Conservation (phyloP, 2,113 vertebrate genomes). For the Ginglymostoma cirratum region DNA sequence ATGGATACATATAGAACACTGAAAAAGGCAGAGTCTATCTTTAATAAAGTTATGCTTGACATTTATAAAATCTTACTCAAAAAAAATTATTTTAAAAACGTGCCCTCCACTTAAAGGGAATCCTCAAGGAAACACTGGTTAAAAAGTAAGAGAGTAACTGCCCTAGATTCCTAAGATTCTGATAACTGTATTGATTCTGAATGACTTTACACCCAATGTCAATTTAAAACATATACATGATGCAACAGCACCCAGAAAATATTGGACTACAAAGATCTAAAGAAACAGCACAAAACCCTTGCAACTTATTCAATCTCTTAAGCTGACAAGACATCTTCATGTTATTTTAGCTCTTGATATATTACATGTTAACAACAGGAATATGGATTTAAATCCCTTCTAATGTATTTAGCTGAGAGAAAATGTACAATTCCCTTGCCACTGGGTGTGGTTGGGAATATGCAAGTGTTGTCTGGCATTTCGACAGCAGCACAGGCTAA, state of each 20-base stretch:
- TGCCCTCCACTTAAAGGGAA: neutral
- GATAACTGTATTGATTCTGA: neutral
- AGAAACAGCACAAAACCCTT: neutral
- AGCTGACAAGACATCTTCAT: neutral
- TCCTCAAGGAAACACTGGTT: neutral
- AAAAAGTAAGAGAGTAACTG: neutral
- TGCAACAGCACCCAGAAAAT: neutral
- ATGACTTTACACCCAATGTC: neutral
- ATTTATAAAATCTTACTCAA: too few relatives aligned
- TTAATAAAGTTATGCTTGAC: neutral
- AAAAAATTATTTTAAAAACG: neutral
- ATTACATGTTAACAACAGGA: neutral
- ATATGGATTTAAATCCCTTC: neutral
- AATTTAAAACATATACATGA: neutral
- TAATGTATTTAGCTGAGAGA: neutral
- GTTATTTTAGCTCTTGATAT: neutral
- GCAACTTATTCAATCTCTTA: neutral
- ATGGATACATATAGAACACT: neutral
- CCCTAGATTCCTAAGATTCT: neutral
- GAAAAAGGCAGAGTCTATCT: neutral
- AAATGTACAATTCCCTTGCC: neutral
- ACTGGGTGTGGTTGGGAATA: neutral
- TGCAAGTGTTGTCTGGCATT: neutral
- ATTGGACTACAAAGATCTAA: neutral
- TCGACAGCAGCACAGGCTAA: neutral